Evolutionary conservation across 2,113 vertebrate genomes (phyloP).

Genomic region (Alexandromys fortis): DNA sequence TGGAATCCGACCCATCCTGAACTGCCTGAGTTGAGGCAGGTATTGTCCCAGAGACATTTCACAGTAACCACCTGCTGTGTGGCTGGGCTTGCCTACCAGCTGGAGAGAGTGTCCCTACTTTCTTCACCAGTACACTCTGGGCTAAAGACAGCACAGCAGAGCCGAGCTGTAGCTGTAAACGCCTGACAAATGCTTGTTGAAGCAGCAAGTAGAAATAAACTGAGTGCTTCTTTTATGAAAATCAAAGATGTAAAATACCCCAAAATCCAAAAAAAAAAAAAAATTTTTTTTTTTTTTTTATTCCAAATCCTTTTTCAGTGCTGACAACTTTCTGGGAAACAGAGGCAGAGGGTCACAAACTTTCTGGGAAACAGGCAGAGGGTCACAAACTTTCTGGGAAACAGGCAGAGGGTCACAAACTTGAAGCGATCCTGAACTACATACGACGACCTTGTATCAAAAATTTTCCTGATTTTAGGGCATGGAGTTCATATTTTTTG

Average conservation of each 20-base stretch:
- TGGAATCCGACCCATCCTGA: not conserved
- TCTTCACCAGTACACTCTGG: not conserved
- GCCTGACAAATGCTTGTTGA: conserved; percentile 14
- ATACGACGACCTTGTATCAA: not conserved
- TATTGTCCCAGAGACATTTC: not conserved
- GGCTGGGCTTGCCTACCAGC: not conserved
- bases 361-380: not conserved
- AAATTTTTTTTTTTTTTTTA: too few species aligned
- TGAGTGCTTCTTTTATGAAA: not conserved
- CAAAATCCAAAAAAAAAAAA: not conserved
- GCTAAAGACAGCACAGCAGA: not conserved
- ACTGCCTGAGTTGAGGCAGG: not conserved
- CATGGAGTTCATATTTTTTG: not conserved
- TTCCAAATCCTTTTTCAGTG: not conserved
- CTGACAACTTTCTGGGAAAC: not conserved
- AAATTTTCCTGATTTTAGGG: not conserved
- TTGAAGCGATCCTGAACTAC: not conserved
- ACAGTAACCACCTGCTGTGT: not conserved
- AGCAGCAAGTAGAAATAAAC: conserved; percentile 6
- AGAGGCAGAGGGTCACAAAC: not conserved
- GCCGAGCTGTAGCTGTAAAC: not conserved
- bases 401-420: not conserved
- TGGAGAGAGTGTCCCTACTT: not conserved
- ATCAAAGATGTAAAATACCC: not conserved
- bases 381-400: not conserved